phyloP scores from a whole-genome alignment of 2,888 invertebrate genomes.

The Lottia gigantea region DNA sequence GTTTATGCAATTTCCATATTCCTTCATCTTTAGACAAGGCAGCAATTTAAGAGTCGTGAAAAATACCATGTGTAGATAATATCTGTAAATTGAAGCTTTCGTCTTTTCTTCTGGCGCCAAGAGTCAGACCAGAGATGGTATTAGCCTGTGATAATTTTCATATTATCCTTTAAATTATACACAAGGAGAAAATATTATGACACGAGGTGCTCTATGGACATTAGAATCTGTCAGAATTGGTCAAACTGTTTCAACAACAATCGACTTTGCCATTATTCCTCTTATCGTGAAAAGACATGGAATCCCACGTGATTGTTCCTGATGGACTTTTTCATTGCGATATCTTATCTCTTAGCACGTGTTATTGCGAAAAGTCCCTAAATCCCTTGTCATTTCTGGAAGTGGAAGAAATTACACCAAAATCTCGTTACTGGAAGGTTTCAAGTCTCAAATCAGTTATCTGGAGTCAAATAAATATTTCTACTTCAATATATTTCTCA shows the following conservation, averaged over 20 bases:
- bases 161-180: conserved; percentile 28
- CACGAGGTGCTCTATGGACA: conserved; percentile 16
- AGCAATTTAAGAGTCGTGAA: conserved; percentile 27
- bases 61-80: conserved; percentile 31
- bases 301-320: no score
- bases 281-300: no score
- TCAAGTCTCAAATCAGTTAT: no score
- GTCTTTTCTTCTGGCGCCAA: conserved; percentile 25
- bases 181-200: conserved; percentile 20
- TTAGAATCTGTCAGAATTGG: not conserved
- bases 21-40: not conserved
- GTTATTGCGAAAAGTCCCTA: not conserved
- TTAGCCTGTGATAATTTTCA: conserved; percentile 23
- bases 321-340: not conserved
- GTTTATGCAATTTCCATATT: conserved; percentile 11
- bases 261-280: conserved; percentile 1
- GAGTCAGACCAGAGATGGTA: conserved; percentile 25
- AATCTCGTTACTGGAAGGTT: not conserved
- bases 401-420: conserved; percentile 3
- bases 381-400: not conserved
- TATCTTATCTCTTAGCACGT: not conserved
- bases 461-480: not conserved
- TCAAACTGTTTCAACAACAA: conserved; percentile 19
- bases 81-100: conserved; percentile 30
- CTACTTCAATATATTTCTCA: not conserved